phyloP scores from a whole-genome alignment of 2,888 invertebrate genomes.

The Plutella xylostella region DNA sequence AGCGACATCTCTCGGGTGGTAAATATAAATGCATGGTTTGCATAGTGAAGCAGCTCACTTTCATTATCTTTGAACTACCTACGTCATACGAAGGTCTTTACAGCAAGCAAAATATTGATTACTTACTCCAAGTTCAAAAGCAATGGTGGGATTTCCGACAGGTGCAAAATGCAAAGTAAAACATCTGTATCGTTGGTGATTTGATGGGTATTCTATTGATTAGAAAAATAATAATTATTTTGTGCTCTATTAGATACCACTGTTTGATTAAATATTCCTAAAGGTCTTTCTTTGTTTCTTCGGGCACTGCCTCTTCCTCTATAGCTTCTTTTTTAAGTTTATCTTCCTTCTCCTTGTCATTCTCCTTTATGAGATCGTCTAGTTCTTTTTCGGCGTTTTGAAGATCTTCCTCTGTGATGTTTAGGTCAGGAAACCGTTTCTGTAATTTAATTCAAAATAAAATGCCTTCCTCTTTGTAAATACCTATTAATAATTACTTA shows the following conservation, averaged over 20 bases:
- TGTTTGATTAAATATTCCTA: slow-evolving; percentile 22
- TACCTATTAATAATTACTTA: too few relatives aligned
- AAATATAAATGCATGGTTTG: too few relatives aligned
- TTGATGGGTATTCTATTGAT: neutral
- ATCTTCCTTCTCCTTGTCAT: slow-evolving; percentile 23
- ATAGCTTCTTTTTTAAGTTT: slow-evolving; percentile 16
- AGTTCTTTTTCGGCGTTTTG: slow-evolving; percentile 49
- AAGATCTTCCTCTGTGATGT: slow-evolving; percentile 56
- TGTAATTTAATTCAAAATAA: too few relatives aligned
- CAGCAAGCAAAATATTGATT: too few relatives aligned
- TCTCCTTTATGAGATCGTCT: slow-evolving; percentile 42
- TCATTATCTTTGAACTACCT: too few relatives aligned
- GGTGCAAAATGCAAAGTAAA: neutral
- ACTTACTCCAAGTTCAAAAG: too few relatives aligned
- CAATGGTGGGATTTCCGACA: neutral
- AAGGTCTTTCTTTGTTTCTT: slow-evolving; percentile 38
- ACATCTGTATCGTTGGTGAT: neutral
- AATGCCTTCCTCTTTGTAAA: too few relatives aligned
- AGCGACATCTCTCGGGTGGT: neutral
- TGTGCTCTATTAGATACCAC: neutral
- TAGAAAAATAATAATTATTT: neutral
- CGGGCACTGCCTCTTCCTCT: slow-evolving; percentile 18
- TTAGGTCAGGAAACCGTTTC: slow-evolving; percentile 52
- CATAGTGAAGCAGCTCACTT: too few relatives aligned
- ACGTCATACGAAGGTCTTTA: too few relatives aligned